A percentile compares a stretch with the other conserved stretches of the same genome.
Evolutionary conservation across 2,797 vertebrate species (phyloP).

Genomic region (Orestias chungarensis): DNA sequence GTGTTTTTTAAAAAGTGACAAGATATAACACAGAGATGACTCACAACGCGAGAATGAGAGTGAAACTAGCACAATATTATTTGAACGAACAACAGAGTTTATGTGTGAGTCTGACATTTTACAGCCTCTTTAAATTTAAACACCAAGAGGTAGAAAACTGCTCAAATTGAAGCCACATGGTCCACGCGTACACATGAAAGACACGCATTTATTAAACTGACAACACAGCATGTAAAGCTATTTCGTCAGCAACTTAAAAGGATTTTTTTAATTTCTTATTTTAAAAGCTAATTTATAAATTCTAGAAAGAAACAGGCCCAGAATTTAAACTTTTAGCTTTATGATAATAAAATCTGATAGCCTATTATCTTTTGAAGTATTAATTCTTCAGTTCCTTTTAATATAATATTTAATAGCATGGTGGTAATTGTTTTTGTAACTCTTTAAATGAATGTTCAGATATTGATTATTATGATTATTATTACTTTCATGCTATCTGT

Average conservation of each 20-base stretch:
- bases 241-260: constrained; percentile 45
- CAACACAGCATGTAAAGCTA: constrained; percentile 37
- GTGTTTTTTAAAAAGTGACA: background rate
- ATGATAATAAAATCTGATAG: background rate
- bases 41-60: background rate
- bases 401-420: background rate
- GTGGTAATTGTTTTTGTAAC: too few species aligned
- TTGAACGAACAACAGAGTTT: constrained; percentile 15
- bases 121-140: constrained; percentile 57
- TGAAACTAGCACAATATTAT: background rate
- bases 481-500: background rate
- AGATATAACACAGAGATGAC: background rate
- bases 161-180: constrained; percentile 67
- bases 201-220: constrained; percentile 40
- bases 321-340: background rate
- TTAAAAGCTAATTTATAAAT: constrained; percentile 20
- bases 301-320: background rate
- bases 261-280: constrained; percentile 8
- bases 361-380: background rate
- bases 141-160: constrained; percentile 50
- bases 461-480: background rate
- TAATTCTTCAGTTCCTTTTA: background rate
- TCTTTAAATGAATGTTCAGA: background rate
- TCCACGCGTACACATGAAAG: constrained; percentile 23
- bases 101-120: constrained; percentile 47